These are phyloP conservation scores for Stylophora pistillata DNA, from an alignment of 64 coral and sea anemone genomes.

Conservation along the genomic window DNA sequence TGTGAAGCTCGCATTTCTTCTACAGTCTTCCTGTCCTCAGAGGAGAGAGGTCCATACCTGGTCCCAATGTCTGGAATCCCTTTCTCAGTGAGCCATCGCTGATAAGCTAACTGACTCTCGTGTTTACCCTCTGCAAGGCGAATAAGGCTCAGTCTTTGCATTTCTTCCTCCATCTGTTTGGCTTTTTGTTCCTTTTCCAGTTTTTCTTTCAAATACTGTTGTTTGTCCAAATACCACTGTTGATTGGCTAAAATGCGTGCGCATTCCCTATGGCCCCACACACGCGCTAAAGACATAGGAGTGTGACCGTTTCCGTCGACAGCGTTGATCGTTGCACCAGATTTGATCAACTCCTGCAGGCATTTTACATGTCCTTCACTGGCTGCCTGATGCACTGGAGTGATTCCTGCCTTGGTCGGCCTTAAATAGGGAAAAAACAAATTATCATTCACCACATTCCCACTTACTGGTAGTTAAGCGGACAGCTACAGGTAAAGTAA, in stretches of 20 bases:
- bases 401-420: conserved; percentile 75
- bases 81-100: conserved; percentile 67
- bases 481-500: neutral
- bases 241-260: conserved; percentile 75
- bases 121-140: conserved; percentile 71
- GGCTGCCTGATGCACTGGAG: conserved; percentile 90
- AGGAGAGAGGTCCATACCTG: conserved; percentile 76
- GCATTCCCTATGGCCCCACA: conserved; percentile 89
- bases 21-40: conserved; percentile 54
- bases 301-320: conserved; percentile 72
- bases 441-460: neutral
- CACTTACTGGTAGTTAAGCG: neutral
- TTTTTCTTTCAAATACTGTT: conserved; percentile 68
- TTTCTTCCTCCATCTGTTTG: conserved; percentile 60
- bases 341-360: conserved; percentile 71
- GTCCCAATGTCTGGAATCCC: conserved; percentile 67
- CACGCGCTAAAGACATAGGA: conserved; percentile 84
- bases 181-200: conserved; percentile 69
- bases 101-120: conserved; percentile 71
- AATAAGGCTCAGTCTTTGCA: conserved; percentile 54
- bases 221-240: conserved; percentile 94
- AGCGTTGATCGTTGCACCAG: conserved; percentile 67
- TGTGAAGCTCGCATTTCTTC: conserved; percentile 38
- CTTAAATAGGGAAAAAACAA: conserved; percentile 27
- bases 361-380: conserved; percentile 91